Percentiles rank a stretch among this genome's conserved stretches.
Evolutionary conservation across 2,888 invertebrate species (phyloP).

Genomic region (Agrotis puta): DNA sequence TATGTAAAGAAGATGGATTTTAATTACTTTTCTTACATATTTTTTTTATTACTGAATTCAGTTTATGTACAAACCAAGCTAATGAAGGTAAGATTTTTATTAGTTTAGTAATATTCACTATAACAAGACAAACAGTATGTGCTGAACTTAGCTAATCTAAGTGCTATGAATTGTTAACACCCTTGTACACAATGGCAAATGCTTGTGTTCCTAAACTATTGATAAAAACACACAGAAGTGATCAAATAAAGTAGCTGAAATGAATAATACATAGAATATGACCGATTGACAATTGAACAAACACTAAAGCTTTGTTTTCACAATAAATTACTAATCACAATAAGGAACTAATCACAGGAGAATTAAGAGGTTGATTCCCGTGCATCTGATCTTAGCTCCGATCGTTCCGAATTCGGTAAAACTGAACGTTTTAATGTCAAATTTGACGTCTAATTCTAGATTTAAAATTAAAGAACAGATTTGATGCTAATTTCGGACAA

Average conservation of each 20-base stretch:
- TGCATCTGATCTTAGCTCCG: too few relatives aligned
- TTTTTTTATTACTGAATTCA: constrained; percentile 1
- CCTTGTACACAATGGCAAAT: constrained; percentile 42
- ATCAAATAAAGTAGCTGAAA: constrained; percentile 11
- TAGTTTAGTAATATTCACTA: constrained; percentile 14
- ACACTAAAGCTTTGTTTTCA: background rate
- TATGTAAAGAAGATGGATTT: background rate
- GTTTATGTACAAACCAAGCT: constrained; percentile 9
- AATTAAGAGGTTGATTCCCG: too few relatives aligned
- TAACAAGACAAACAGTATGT: constrained; percentile 45
- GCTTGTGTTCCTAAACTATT: background rate
- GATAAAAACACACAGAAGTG: background rate
- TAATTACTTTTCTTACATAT: background rate
- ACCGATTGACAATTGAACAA: background rate
- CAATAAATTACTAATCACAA: too few relatives aligned
- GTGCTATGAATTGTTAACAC: constrained; percentile 66
- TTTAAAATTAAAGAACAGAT: too few relatives aligned
- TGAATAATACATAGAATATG: background rate
- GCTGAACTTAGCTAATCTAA: constrained; percentile 52
- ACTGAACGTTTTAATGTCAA: too few relatives aligned
- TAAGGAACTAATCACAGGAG: too few relatives aligned
- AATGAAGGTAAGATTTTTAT: background rate
- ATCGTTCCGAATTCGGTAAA: too few relatives aligned
- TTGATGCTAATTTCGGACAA: too few relatives aligned
- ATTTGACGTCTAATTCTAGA: too few relatives aligned